Conservation (phyloP, 2,113 vertebrate species). For the Glaucomys volans region DNA sequence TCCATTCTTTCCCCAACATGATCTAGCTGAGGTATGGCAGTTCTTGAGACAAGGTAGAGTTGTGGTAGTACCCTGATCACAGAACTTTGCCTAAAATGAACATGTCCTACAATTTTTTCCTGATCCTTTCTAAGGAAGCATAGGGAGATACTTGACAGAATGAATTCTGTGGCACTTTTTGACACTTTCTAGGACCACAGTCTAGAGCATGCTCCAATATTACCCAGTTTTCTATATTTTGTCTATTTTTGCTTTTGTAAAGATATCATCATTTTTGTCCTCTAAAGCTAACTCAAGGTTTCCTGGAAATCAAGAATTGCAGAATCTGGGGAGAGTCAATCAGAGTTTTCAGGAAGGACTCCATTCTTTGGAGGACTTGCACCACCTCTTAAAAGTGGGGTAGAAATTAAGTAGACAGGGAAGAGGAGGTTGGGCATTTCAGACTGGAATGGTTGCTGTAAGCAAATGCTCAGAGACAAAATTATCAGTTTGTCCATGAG, state of each 20-base stretch:
- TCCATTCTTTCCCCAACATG: neutral
- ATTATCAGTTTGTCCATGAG: neutral
- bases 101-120: neutral
- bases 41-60: neutral
- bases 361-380: neutral
- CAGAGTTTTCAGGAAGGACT: neutral
- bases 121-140: neutral
- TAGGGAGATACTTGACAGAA: neutral
- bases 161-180: neutral
- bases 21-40: neutral
- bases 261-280: neutral
- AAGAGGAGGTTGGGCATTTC: neutral
- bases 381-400: neutral
- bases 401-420: neutral
- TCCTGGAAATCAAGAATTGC: conserved; percentile 11
- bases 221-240: neutral
- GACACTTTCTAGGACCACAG: neutral
- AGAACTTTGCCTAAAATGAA: neutral
- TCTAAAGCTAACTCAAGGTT: neutral
- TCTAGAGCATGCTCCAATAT: neutral
- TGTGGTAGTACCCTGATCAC: neutral
- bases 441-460: neutral
- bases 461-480: conserved; percentile 1
- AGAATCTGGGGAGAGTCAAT: neutral
- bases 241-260: neutral